These are phyloP conservation scores for Neosalanx taihuensis DNA, from an alignment of 2,797 vertebrate genomes.

Conservation along the genomic window DNA sequence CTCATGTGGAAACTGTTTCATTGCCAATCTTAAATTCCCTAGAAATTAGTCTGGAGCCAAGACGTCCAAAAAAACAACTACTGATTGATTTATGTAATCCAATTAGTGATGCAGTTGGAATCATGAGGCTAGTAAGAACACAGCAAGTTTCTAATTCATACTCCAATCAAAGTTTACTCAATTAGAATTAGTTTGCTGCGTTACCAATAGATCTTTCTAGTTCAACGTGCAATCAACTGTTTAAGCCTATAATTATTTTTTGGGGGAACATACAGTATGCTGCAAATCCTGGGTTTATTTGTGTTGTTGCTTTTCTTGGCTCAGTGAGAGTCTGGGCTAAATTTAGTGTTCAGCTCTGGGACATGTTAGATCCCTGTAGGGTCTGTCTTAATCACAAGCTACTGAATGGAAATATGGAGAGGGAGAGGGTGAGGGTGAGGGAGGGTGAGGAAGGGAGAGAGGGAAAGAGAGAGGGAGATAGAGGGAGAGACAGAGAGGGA, in stretches of 20 bases:
- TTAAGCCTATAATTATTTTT: too few relatives aligned
- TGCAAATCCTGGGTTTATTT: background rate
- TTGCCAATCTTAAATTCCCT: background rate
- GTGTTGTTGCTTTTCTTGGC: conserved; percentile 46
- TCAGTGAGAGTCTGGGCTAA: conserved; percentile 39
- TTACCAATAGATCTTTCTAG: background rate
- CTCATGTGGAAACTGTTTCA: conserved; percentile 3
- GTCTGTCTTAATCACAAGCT: conserved; percentile 56
- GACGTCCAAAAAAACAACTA: background rate
- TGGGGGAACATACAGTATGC: background rate
- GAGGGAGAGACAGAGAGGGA: background rate
- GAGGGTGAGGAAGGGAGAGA: background rate
- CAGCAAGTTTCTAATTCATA: background rate
- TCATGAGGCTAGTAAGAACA: background rate
- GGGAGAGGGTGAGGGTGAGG: conserved; percentile 1
- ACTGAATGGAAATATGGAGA: conserved; percentile 35
- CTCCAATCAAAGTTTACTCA: background rate
- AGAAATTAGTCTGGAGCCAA: background rate
- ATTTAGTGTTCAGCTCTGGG: conserved; percentile 45
- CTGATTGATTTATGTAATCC: background rate
- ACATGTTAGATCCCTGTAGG: conserved; percentile 39
- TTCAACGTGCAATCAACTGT: background rate
- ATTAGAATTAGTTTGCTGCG: background rate
- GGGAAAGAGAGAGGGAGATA: background rate
- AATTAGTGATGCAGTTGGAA: background rate